These are phyloP conservation scores for Scaptomyza cyrtandrae DNA, from an alignment of 2,888 invertebrate species.

Conservation along the genomic window DNA sequence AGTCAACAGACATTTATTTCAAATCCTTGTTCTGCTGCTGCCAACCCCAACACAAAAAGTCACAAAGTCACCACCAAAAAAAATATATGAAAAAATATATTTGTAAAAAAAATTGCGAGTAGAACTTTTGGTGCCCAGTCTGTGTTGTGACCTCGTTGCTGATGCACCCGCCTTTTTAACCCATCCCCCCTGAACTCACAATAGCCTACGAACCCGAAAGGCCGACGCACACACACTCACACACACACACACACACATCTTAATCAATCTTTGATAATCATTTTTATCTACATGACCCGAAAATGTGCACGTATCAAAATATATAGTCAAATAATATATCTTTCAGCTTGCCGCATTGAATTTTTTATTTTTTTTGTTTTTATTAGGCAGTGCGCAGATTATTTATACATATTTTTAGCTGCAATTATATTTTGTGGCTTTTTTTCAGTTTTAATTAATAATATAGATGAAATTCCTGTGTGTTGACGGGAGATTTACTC, in stretches of 20 bases:
- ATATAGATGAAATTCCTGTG: constrained; percentile 11
- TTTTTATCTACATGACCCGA: constrained; percentile 47
- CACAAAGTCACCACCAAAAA: constrained; percentile 69
- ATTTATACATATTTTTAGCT: constrained; percentile 4
- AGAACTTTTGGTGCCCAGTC: constrained; percentile 23
- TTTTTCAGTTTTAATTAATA: constrained; percentile 3
- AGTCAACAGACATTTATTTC: constrained; percentile 52
- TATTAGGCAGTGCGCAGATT: constrained; percentile 3
- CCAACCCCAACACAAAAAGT: constrained; percentile 54
- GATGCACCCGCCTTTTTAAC: constrained; percentile 4
- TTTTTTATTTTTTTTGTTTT: constrained; percentile 29
- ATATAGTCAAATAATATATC: constrained; percentile 1
- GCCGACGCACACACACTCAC: constrained; percentile 2
- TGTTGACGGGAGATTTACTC: too few relatives aligned
- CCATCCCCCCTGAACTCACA: neutral
- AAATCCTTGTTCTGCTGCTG: constrained; percentile 36
- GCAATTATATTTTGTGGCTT: constrained; percentile 19
- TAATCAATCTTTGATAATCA: constrained; percentile 75
- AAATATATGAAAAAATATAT: neutral
- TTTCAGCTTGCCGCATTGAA: constrained; percentile 31
- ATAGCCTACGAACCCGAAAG: constrained; percentile 41
- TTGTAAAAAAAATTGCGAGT: constrained; percentile 18
- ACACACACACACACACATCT: constrained; percentile 31
- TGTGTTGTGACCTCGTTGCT: constrained; percentile 27
- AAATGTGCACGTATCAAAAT: constrained; percentile 17